phyloP scores from a whole-genome alignment of 1,140 invertebrate species.

The Parapsyche elsis region DNA sequence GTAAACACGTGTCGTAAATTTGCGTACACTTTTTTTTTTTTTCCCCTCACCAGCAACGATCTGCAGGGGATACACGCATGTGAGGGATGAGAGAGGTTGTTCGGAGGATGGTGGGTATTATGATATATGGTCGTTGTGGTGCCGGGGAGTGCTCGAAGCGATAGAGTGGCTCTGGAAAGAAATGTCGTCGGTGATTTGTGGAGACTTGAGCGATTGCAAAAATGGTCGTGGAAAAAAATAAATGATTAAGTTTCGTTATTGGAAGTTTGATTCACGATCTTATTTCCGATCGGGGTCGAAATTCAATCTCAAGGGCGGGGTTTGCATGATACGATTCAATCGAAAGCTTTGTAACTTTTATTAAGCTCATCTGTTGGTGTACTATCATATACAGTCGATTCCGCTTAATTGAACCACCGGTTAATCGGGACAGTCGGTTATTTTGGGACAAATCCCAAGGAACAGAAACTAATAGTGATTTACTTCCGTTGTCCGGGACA shows the following conservation, averaged over 20 bases:
- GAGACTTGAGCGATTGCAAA: not conserved
- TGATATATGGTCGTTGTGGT: not conserved
- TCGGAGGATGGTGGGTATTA: not conserved
- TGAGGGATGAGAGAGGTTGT: not conserved
- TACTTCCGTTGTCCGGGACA: too few relatives aligned
- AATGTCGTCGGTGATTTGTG: constrained; percentile 7
- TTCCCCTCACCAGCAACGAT: not conserved
- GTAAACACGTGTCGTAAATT: constrained; percentile 38
- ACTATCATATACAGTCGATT: too few relatives aligned
- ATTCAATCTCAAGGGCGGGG: too few relatives aligned
- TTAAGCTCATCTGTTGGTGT: too few relatives aligned
- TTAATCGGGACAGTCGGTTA: too few relatives aligned
- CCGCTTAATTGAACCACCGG: too few relatives aligned
- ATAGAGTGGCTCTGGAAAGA: not conserved
- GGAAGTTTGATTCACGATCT: not conserved
- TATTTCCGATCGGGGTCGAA: not conserved
- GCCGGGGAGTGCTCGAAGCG: not conserved
- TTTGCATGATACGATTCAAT: too few relatives aligned
- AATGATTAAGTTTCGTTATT: not conserved
- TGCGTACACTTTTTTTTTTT: not conserved
- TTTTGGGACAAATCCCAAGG: too few relatives aligned
- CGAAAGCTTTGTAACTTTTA: too few relatives aligned
- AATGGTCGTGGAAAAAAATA: constrained; percentile 4
- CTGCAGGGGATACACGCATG: not conserved
- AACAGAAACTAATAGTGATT: too few relatives aligned